A percentile compares a stretch with the other conserved stretches of the same genome.
Conservation (phyloP, 1,140 invertebrate genomes). For the Drosophila nasuta region DNA sequence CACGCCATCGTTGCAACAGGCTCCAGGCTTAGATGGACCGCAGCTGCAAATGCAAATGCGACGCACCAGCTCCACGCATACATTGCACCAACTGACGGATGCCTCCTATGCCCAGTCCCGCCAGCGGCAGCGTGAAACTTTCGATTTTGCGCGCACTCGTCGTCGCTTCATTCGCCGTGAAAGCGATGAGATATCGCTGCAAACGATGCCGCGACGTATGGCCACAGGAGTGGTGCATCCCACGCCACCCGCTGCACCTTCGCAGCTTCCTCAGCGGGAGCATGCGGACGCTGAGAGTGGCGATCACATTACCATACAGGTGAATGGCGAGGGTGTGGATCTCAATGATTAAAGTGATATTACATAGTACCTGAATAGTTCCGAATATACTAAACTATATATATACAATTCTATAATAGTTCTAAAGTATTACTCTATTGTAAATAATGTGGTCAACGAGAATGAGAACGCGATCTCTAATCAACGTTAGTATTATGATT, state of each 20-base stretch:
- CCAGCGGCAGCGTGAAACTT: constrained; percentile 65
- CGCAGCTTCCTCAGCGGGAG: constrained; percentile 13
- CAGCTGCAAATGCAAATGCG: constrained; percentile 21
- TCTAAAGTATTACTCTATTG: constrained; percentile 1
- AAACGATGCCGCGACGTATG: constrained; percentile 38
- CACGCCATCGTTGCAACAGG: constrained; percentile 30
- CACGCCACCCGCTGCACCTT: not conserved
- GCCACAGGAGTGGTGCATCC: constrained; percentile 7
- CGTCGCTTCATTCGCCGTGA: constrained; percentile 66
- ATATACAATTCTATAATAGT: not conserved
- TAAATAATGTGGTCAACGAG: constrained; percentile 19
- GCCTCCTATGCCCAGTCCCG: constrained; percentile 71
- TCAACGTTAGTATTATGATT: not conserved
- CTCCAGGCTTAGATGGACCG: constrained; percentile 10
- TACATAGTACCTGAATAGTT: constrained; percentile 17
- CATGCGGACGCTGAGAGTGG: constrained; percentile 24
- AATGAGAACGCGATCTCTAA: not conserved
- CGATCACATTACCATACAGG: constrained; percentile 69
- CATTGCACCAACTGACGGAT: constrained; percentile 67
- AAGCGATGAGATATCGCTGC: constrained; percentile 70
- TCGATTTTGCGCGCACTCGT: constrained; percentile 69
- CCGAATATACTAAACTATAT: not conserved
- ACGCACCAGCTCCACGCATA: constrained; percentile 57
- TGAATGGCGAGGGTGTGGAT: constrained; percentile 76
- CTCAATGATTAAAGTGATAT: constrained; percentile 56